Conservation (phyloP, 2,888 invertebrate genomes). For the Netelia fuscicornis region DNA sequence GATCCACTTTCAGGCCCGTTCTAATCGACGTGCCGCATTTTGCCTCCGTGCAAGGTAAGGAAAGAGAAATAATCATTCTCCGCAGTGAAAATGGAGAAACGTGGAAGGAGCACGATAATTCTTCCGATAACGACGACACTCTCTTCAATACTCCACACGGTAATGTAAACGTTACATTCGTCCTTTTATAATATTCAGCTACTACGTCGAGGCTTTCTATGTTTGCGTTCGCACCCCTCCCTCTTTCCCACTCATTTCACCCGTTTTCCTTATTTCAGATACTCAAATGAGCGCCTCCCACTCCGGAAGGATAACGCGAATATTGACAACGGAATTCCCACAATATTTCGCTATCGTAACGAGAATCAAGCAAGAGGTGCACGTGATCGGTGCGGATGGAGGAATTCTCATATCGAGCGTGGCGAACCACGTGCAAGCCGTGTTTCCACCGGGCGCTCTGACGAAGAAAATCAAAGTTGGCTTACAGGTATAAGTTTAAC, state of each 20-base stretch:
- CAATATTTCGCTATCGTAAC: conserved; percentile 99
- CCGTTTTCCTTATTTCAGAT: conserved; percentile 72
- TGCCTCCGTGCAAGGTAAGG: conserved; percentile 96
- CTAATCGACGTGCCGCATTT: conserved; percentile 99
- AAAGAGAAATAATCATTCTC: conserved; percentile 97
- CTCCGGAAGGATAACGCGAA: conserved; percentile 93
- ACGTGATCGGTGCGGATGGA: conserved; percentile 98
- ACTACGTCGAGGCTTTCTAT: not conserved
- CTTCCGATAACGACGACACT: conserved; percentile 87
- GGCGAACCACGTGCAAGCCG: conserved; percentile 90
- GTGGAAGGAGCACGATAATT: conserved; percentile 96
- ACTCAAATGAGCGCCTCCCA: conserved; percentile 82
- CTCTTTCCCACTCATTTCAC: not conserved
- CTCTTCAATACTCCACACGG: conserved; percentile 90
- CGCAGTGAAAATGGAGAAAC: conserved; percentile 99
- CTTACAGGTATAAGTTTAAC: conserved; percentile 89
- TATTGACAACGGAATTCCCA: conserved; percentile 98
- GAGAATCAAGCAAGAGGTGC: conserved; percentile 97
- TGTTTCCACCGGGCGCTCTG: conserved; percentile 97
- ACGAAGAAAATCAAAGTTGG: conserved; percentile 99
- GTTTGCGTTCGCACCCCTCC: not conserved
- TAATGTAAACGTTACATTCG: conserved; percentile 81
- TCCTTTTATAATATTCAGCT: conserved; percentile 7
- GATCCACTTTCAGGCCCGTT: conserved; percentile 89
- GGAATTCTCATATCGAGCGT: conserved; percentile 98